Base-by-base conservation (phyloP, 2,888 invertebrate species). In the Salpingus planirostris region DNA sequence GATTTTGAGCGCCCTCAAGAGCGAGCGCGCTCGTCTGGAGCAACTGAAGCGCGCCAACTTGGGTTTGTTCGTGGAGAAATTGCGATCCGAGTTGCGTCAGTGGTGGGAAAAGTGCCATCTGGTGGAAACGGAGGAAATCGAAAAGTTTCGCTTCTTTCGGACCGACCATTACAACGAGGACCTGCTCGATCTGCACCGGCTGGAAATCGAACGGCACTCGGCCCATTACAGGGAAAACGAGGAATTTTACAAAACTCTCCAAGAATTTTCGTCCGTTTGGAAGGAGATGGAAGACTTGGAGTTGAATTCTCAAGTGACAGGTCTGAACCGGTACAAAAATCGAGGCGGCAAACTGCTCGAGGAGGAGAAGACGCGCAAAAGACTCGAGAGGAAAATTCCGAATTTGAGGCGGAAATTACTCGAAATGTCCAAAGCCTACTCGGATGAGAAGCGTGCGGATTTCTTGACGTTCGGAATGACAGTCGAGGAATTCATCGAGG, bases 361-460 rank as follows among this genome's bases (percentile, higher is more conserved):
- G 29, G 92, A 92, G 57, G 92, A 93, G 60, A 87, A 81, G 49
- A 86, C 88, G 51, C 67, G 91, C n/a, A 91, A 87, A 57, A 69
- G 73, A 5, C 73, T 89, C 6, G 71, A 74, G 18, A 80, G 66
- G 41, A 69, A 80, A 64, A 61, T 88, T 28, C 86, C 87, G 0
- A 78, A 80, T 63, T 74, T 86, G 22, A 85, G 86, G 59, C 70
- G 69, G 1, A 73, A 78, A 51, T 65, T 87, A 1, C 64, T 65
- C 2, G 65, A 69, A 0, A 46, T 80, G 29, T 73, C 75, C 3
- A 52, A 62, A 0, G 64, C 69, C 1, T 80, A 73, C 45, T 74
- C 78, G 54, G 51, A 61, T 2, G 61, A 59, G 4, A 68, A 71
- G 15, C 71, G 73, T 0, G 62, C 57, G 7, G 59, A 64, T 0